These are phyloP conservation scores for Euschistus heros DNA, from an alignment of 1,140 invertebrate genomes.

Conservation along the genomic window DNA sequence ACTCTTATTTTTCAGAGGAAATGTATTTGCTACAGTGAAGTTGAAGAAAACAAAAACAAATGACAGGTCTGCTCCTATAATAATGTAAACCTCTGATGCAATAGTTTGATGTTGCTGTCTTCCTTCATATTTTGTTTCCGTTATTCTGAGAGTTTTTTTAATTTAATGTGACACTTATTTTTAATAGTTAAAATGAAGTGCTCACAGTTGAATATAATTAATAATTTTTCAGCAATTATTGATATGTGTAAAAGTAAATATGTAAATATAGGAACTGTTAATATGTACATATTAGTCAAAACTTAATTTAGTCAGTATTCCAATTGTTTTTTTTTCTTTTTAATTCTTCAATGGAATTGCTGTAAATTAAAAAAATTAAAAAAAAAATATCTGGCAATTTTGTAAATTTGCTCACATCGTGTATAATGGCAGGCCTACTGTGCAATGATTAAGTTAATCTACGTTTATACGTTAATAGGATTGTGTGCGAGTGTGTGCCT, in stretches of 20 bases:
- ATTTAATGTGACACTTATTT: too few relatives aligned
- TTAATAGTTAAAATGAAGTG: too few relatives aligned
- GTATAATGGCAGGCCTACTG: slow-evolving; percentile 5
- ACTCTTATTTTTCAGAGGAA: slow-evolving; percentile 50
- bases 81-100: slow-evolving; percentile 32
- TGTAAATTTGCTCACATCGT: slow-evolving; percentile 7
- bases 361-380: too few relatives aligned
- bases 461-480: not conserved
- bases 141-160: not conserved
- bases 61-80: slow-evolving; percentile 67
- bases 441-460: slow-evolving; percentile 4
- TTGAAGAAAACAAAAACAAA: slow-evolving; percentile 74
- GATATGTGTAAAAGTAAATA: too few relatives aligned
- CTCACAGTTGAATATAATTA: too few relatives aligned
- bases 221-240: too few relatives aligned
- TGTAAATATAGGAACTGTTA: too few relatives aligned
- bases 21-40: slow-evolving; percentile 75
- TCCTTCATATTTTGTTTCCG: not conserved
- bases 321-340: too few relatives aligned
- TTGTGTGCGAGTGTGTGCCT: not conserved
- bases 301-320: too few relatives aligned
- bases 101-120: not conserved
- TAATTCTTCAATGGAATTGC: too few relatives aligned
- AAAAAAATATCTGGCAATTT: too few relatives aligned
- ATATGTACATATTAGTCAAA: too few relatives aligned